A percentile compares a stretch with the other conserved stretches of the same genome.
phyloP scores from a whole-genome alignment of 2,797 vertebrate species.

The Poecilia velifera region DNA sequence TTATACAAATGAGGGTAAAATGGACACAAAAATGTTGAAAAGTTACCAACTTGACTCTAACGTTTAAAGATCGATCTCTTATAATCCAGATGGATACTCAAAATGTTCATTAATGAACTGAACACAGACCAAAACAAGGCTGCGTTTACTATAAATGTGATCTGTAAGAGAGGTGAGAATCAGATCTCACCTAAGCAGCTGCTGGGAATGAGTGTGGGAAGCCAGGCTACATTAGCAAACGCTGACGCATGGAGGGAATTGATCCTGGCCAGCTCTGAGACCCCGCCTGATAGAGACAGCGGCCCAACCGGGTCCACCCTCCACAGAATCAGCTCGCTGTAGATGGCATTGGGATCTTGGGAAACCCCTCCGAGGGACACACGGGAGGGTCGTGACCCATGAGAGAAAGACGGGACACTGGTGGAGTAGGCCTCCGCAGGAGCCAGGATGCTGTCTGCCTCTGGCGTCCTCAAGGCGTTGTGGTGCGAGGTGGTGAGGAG shows the following conservation, averaged over 20 bases:
- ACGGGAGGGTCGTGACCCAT: constrained; percentile 68
- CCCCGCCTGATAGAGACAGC: constrained; percentile 94
- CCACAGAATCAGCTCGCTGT: constrained; percentile 99
- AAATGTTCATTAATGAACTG: neutral
- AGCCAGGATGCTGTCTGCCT: constrained; percentile 72
- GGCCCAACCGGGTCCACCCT: constrained; percentile 97
- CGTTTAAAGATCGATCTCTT: constrained; percentile 4
- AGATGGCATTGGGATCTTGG: constrained; percentile 91
- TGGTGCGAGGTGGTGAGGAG: constrained; percentile 98
- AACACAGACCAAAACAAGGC: neutral
- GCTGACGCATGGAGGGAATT: constrained; percentile 97
- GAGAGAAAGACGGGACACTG: constrained; percentile 40
- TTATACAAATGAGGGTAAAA: constrained; percentile 11
- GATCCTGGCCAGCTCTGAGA: constrained; percentile 96
- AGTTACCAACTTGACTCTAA: neutral
- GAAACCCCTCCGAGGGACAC: constrained; percentile 73
- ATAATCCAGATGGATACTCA: neutral
- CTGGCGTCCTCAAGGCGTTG: constrained; percentile 89
- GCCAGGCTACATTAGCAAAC: constrained; percentile 97
- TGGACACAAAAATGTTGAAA: neutral
- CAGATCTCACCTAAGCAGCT: constrained; percentile 91
- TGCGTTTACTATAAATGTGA: neutral
- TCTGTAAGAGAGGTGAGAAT: neutral
- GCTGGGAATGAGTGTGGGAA: constrained; percentile 95
- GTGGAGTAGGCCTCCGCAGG: constrained; percentile 41